These are phyloP conservation scores for Glyptemys insculpta DNA, from an alignment of 2,797 vertebrate species.

Conservation along the genomic window DNA sequence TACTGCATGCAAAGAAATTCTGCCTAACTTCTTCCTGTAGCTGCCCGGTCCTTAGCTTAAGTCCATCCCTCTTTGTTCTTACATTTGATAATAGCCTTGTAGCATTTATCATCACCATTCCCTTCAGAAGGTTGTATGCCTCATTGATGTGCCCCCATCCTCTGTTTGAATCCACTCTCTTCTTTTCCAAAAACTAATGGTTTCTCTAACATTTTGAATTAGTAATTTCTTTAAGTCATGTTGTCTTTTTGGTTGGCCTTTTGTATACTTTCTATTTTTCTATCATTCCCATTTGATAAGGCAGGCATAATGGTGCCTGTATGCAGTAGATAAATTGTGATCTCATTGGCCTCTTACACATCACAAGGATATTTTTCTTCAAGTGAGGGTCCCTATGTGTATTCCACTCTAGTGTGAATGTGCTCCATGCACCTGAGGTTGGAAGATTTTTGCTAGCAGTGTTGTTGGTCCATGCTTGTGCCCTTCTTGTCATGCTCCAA, in stretches of 20 bases:
- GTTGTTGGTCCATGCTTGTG: neutral
- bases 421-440: neutral
- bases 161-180: neutral
- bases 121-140: constrained; percentile 34
- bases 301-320: neutral
- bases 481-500: neutral
- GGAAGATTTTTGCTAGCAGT: neutral
- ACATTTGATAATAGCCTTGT: constrained; percentile 59
- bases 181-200: neutral
- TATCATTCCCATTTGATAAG: neutral
- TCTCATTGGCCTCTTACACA: neutral
- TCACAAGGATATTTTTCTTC: neutral
- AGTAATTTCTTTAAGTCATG: constrained; percentile 22
- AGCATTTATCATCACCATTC: constrained; percentile 36
- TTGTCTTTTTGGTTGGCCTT: neutral
- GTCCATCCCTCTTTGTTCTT: constrained; percentile 63
- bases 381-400: neutral
- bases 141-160: neutral
- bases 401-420: neutral
- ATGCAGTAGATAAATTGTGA: constrained; percentile 11
- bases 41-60: constrained; percentile 68
- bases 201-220: neutral
- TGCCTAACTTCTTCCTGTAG: constrained; percentile 63
- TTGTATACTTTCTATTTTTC: neutral
- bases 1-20: constrained; percentile 70